These are phyloP conservation scores for Keiferia lycopersicella DNA, from an alignment of 2,888 invertebrate species.

Conservation along the genomic window DNA sequence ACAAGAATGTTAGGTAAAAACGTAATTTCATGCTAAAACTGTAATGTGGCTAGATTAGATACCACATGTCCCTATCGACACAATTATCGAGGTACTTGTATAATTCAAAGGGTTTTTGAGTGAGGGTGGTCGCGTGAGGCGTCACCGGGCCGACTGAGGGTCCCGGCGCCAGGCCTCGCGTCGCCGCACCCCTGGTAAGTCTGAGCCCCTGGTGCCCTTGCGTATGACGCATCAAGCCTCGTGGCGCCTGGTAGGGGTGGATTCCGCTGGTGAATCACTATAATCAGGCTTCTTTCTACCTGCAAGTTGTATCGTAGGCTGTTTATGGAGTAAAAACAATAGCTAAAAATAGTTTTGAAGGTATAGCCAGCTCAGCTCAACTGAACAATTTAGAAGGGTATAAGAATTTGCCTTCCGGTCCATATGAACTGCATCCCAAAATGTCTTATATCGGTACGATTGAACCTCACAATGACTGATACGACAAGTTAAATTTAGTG, in stretches of 20 bases:
- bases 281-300: neutral
- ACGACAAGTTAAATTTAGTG: too few relatives aligned
- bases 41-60: neutral
- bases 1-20: too few relatives aligned
- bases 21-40: neutral
- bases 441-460: too few relatives aligned
- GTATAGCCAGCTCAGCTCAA: too few relatives aligned
- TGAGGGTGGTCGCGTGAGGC: conserved; percentile 25
- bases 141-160: conserved; percentile 7
- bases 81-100: conserved; percentile 23
- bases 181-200: conserved; percentile 10
- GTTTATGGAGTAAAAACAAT: neutral
- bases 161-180: conserved; percentile 11
- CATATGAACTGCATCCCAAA: too few relatives aligned
- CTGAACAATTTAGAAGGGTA: too few relatives aligned
- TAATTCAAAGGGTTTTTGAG: conserved; percentile 14
- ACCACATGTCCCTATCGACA: neutral
- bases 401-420: too few relatives aligned
- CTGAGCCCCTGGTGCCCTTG: neutral
- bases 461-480: too few relatives aligned
- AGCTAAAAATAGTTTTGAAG: too few relatives aligned
- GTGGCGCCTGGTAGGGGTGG: neutral
- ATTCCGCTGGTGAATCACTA: neutral
- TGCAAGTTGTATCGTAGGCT: neutral
- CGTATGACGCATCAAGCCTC: conserved; percentile 2